Evolutionary conservation across 2,888 invertebrate genomes (phyloP).

Genomic region (Chaitophorus viminalis): DNA sequence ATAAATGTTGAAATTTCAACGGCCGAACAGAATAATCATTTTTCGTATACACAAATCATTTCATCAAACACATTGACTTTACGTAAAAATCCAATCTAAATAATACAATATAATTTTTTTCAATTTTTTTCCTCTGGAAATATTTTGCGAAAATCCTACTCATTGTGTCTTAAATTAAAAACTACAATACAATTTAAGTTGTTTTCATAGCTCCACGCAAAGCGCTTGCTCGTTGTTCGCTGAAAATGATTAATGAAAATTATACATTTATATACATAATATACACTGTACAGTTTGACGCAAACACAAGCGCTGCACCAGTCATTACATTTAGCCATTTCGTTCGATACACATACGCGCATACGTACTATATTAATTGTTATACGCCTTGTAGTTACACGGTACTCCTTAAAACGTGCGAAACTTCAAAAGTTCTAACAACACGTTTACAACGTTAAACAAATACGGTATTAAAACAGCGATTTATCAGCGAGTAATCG

Average conservation of each 20-base stretch:
- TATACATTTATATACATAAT: not conserved
- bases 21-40: too few relatives aligned
- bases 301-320: not conserved
- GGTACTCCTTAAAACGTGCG: too few relatives aligned
- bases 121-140: too few relatives aligned
- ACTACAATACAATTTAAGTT: not conserved
- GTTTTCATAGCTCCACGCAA: not conserved
- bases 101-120: not conserved
- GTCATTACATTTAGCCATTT: not conserved
- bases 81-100: not conserved
- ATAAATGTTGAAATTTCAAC: too few relatives aligned
- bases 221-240: not conserved
- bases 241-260: not conserved
- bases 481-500: too few relatives aligned
- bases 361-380: not conserved
- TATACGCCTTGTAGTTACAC: not conserved
- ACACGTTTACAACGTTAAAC: too few relatives aligned
- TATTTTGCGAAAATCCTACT: too few relatives aligned
- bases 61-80: not conserved
- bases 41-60: not conserved
- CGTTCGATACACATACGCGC: not conserved
- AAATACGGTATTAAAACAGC: too few relatives aligned
- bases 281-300: too few relatives aligned
- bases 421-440: not conserved
- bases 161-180: not conserved